phyloP scores from a whole-genome alignment of 2,113 vertebrate species.

The Mus spicilegus region DNA sequence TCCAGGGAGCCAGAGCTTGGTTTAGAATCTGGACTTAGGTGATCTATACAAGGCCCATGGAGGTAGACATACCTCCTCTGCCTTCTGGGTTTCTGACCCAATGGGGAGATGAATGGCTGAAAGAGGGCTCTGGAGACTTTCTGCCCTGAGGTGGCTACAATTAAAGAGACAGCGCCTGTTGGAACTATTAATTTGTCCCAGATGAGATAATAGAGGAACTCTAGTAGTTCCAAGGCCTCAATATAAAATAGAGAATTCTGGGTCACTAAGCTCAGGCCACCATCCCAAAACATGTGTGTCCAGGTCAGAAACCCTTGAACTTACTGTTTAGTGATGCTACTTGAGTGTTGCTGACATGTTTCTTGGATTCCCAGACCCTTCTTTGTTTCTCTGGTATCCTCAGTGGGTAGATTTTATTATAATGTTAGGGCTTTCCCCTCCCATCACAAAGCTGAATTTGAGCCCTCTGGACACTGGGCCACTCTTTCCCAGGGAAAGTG shows the following conservation, averaged over 20 bases:
- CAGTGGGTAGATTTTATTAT: not conserved
- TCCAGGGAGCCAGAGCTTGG: not conserved
- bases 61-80: not conserved
- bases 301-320: not conserved
- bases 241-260: not conserved
- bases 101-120: accelerated
- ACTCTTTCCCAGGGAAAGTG: not conserved
- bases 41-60: not conserved
- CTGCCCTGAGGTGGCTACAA: not conserved
- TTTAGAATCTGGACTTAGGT: not conserved
- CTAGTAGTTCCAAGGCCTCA: not conserved
- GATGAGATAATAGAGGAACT: not conserved
- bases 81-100: too few relatives aligned
- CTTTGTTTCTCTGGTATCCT: not conserved
- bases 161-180: not conserved
- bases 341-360: not conserved
- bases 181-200: not conserved
- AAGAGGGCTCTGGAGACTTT: not conserved
- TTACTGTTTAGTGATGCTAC: not conserved
- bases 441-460: not conserved
- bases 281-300: not conserved
- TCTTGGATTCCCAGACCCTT: not conserved
- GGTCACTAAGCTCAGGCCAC: not conserved
- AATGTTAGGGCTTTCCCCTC: not conserved
- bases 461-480: not conserved